phyloP scores from a whole-genome alignment of 2,888 invertebrate genomes.

The Tolmerus cingulatus region DNA sequence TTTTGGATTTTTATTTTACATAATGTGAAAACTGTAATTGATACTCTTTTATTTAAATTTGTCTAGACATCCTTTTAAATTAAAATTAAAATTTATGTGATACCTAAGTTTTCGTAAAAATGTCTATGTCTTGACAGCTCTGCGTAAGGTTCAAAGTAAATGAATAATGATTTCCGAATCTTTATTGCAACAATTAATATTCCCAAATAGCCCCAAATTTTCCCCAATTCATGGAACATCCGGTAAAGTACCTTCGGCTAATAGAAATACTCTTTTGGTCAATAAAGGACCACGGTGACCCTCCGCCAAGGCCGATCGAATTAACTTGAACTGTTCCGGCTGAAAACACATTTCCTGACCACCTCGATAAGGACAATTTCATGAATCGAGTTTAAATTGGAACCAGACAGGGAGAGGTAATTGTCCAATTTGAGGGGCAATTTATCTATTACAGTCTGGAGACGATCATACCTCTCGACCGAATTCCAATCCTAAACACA shows the following conservation, averaged over 20 bases:
- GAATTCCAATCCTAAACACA: slow-evolving; percentile 46
- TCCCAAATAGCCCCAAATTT: not conserved
- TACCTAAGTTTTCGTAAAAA: no score
- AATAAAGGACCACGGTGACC: slow-evolving; percentile 24
- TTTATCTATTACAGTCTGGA: slow-evolving; percentile 38
- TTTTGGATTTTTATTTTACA: not conserved
- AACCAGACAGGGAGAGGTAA: slow-evolving; percentile 42
- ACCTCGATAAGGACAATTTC: slow-evolving; percentile 41
- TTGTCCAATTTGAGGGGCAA: slow-evolving; percentile 47
- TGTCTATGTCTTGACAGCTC: not conserved
- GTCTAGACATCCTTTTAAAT: no score
- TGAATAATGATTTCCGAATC: not conserved
- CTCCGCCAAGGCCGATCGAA: slow-evolving; percentile 28
- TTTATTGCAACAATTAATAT: not conserved
- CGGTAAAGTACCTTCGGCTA: slow-evolving; percentile 35
- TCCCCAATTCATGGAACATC: slow-evolving; percentile 33
- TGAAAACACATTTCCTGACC: slow-evolving; percentile 47
- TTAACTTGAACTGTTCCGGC: slow-evolving; percentile 46
- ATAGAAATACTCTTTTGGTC: slow-evolving; percentile 40
- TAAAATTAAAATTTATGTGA: no score
- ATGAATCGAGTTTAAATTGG: slow-evolving; percentile 49
- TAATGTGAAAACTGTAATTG: not conserved
- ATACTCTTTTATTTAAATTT: not conserved
- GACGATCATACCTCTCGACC: slow-evolving; percentile 29
- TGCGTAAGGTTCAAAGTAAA: not conserved